Percentiles rank a stretch among this genome's conserved stretches.
Conservation (phyloP, 2,888 invertebrate species). For the Caenorhabditis drosophilae region DNA sequence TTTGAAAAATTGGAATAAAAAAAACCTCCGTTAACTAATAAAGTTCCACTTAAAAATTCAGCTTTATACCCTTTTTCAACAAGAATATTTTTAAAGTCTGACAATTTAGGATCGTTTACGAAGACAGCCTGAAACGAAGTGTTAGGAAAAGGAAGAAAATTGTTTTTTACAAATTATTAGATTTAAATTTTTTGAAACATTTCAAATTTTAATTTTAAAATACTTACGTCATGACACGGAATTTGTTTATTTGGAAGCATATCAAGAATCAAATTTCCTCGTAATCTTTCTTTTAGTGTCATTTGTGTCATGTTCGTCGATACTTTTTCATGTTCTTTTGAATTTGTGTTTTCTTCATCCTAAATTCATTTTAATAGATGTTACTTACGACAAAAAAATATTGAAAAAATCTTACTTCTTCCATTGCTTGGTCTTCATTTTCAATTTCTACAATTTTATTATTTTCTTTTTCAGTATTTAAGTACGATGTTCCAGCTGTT, state of each 20-base stretch:
- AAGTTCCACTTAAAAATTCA: slow-evolving; percentile 87
- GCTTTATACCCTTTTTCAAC: slow-evolving; percentile 66
- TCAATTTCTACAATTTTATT: slow-evolving; percentile 10
- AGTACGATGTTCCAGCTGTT: slow-evolving; percentile 9
- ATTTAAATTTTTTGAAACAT: no score
- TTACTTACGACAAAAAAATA: neutral
- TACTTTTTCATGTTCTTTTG: neutral
- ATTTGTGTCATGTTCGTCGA: slow-evolving; percentile 2
- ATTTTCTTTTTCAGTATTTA: slow-evolving; percentile 9
- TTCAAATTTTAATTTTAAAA: no score
- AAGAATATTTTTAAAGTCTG: slow-evolving; percentile 82
- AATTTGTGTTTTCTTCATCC: no score
- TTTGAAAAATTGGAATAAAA: neutral
- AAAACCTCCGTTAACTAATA: slow-evolving; percentile 81
- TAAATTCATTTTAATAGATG: no score
- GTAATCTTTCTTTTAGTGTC: slow-evolving; percentile 13
- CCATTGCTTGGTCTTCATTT: slow-evolving; percentile 2
- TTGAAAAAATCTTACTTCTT: neutral
- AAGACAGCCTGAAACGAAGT: slow-evolving; percentile 83
- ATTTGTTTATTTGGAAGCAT: slow-evolving; percentile 51
- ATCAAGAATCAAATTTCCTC: slow-evolving; percentile 60
- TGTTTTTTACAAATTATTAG: no score
- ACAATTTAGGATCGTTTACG: slow-evolving; percentile 89
- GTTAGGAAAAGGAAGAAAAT: no score
- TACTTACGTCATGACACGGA: slow-evolving; percentile 72